Evolutionary conservation across 2,113 vertebrate species (phyloP), one percentile per base, ranked within the genome.

Genomic region (Neotragus pygmaeus): DNA sequence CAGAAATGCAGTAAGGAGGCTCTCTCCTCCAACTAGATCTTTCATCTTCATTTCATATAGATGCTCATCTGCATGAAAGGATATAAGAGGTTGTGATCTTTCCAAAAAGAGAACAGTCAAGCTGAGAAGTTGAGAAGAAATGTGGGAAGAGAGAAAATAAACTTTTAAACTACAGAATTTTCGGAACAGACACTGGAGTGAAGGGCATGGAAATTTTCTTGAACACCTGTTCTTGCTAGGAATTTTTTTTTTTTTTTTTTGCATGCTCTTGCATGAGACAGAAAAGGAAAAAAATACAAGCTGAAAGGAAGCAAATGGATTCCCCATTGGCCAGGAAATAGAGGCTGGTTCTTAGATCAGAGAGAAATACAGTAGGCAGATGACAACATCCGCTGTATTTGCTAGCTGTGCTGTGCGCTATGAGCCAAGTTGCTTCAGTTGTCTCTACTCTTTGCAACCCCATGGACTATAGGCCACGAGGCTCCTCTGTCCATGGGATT

Each of bases 191-290:
- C 11, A 43, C 12, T 39, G 77, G 64, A 90, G 55, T 60, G 47
- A 49, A 92, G 7, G 16, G 15, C 39, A 45, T 4, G 27, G 57
- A 30, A 17, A 27, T 45, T 53, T 85, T 91, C 87, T 70, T 6
- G 21, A 84, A 53, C 75, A 80, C 88, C 55, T 95, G 7, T 83
- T 96, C 28, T 88, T 49, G 10, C 84, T 51, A 86, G 62, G 47
- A 55, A 60, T 2, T 28, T n/a, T 84, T 36, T 78, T 45, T 80
- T 53, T 4, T 30, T 36, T 77, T 57, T 75, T 45, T 78, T 39
- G 36, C 36, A 47, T 49, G 53, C 39, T 84, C 17, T 53, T 78
- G 88, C 43, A 58, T 25, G 57, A 64, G 43, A 19, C 23, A 47
- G 39, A 27, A 45, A 36, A 45, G 43, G n/a, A 36, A 28, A 75